Evolutionary conservation across 2,888 invertebrate genomes (phyloP).

Genomic region (Drosophila emarginata): DNA sequence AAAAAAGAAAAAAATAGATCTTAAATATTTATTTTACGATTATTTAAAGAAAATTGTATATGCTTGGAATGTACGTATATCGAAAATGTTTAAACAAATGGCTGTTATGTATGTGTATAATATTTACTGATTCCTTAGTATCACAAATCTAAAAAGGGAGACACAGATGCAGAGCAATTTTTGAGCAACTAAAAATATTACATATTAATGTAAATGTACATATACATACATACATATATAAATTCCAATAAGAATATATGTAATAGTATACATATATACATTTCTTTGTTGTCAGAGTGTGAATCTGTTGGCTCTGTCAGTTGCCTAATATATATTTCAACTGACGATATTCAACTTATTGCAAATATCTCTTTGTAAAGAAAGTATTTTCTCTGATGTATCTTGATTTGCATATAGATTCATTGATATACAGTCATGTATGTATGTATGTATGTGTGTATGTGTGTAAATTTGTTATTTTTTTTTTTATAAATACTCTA

Average conservation of each 20-base stretch:
- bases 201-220: too few species aligned
- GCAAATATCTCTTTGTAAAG: constrained; percentile 19
- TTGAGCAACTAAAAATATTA: too few species aligned
- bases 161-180: too few species aligned
- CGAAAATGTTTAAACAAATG: too few species aligned
- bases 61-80: too few species aligned
- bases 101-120: too few species aligned
- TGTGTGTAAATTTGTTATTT: neutral
- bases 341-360: neutral
- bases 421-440: neutral
- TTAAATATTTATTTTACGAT: neutral
- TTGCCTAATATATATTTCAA: neutral
- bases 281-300: neutral
- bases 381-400: neutral
- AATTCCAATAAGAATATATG: neutral
- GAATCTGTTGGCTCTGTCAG: neutral
- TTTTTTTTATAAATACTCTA: neutral
- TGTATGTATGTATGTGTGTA: constrained; percentile 26
- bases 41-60: too few species aligned
- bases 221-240: too few species aligned
- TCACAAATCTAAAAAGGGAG: too few species aligned
- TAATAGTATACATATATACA: too few species aligned
- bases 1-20: too few species aligned
- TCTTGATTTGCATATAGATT: neutral
- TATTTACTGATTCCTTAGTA: too few species aligned